These are phyloP conservation scores for Polyommatus icarus DNA, from an alignment of 2,888 invertebrate species.

Conservation along the genomic window DNA sequence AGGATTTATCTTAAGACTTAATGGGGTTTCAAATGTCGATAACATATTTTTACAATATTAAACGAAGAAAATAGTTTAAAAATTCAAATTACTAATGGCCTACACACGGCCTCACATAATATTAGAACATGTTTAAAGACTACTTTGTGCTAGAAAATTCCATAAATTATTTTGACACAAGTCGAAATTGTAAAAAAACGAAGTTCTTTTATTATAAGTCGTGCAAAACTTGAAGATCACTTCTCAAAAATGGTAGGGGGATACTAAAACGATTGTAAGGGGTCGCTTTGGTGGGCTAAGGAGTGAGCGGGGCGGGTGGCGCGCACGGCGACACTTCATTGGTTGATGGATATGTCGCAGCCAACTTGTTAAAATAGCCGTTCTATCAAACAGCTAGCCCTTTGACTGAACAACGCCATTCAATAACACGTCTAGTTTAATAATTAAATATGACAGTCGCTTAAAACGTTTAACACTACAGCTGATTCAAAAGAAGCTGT, in stretches of 20 bases:
- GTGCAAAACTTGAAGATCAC: not conserved
- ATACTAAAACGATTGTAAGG: too few relatives aligned
- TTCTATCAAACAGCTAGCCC: too few relatives aligned
- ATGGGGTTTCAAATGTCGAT: constrained; percentile 20
- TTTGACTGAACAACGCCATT: too few relatives aligned
- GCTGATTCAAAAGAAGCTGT: too few relatives aligned
- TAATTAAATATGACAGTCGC: too few relatives aligned
- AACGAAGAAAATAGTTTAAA: not conserved
- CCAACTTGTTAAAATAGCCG: too few relatives aligned
- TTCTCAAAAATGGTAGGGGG: not conserved
- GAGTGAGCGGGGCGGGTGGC: too few relatives aligned
- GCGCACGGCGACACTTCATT: too few relatives aligned
- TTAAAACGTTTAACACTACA: too few relatives aligned
- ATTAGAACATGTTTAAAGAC: not conserved
- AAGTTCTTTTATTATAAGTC: not conserved
- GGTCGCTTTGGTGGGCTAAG: too few relatives aligned
- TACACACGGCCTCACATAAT: not conserved
- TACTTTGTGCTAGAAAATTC: not conserved
- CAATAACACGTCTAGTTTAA: too few relatives aligned
- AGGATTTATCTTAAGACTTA: not conserved
- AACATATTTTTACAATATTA: not conserved
- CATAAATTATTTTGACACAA: not conserved
- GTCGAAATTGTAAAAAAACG: not conserved
- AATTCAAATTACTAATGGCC: not conserved
- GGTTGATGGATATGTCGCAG: too few relatives aligned